Evolutionary conservation across 2,113 vertebrate species (phyloP).

Genomic region (Tapirus terrestris): DNA sequence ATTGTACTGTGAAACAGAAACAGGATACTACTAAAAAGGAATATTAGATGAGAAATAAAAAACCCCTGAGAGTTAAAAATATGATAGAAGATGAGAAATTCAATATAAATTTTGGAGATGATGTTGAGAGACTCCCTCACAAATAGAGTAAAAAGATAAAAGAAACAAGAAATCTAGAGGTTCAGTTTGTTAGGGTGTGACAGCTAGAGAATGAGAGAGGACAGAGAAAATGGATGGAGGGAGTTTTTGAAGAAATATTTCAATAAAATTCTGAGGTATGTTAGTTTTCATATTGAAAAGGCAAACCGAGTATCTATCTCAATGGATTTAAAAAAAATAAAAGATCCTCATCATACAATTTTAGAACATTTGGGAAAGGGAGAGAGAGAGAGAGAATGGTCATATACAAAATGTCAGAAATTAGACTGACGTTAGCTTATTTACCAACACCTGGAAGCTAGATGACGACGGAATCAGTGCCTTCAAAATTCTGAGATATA

Average conservation of each 20-base stretch:
- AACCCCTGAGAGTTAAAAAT: background rate
- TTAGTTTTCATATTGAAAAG: background rate
- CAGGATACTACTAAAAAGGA: background rate
- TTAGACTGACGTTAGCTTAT: background rate
- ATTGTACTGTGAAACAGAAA: background rate
- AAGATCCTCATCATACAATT: background rate
- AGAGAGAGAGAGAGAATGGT: background rate
- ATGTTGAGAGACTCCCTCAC: background rate
- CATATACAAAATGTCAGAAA: background rate
- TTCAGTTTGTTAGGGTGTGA: background rate
- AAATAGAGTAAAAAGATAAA: background rate
- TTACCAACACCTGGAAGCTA: background rate
- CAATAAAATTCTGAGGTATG: background rate
- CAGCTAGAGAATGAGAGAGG: background rate
- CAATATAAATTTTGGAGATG: conserved; percentile 8
- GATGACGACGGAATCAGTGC: background rate
- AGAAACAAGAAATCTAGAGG: background rate
- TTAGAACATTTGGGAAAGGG: background rate
- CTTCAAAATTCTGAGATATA: background rate
- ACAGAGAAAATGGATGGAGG: background rate
- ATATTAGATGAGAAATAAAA: background rate
- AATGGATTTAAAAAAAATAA: background rate
- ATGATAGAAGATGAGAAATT: background rate
- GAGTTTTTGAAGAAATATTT: background rate
- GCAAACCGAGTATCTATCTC: background rate